These are phyloP conservation scores for Falco rusticolus DNA, from an alignment of 2,797 vertebrate genomes.

Conservation along the genomic window DNA sequence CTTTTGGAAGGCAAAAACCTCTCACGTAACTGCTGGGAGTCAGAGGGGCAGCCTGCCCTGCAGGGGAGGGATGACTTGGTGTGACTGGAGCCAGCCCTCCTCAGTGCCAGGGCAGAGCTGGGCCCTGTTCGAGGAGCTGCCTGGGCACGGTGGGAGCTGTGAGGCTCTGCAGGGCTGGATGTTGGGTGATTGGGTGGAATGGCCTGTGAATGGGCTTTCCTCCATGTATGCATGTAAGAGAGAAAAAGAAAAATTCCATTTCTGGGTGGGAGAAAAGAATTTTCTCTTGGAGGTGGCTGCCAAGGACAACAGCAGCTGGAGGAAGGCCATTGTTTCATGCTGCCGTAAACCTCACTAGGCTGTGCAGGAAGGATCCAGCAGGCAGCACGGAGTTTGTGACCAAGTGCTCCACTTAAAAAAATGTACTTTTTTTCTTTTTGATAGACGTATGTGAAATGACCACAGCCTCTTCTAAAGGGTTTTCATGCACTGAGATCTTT, in stretches of 20 bases:
- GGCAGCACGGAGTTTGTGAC: background rate
- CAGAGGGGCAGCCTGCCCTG: background rate
- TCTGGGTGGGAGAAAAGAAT: background rate
- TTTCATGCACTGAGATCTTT: background rate
- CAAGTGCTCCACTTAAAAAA: background rate
- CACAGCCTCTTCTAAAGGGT: background rate
- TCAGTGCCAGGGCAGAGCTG: accelerated
- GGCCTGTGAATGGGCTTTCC: background rate
- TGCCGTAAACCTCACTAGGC: background rate
- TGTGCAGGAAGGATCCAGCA: background rate
- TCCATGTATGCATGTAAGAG: accelerated
- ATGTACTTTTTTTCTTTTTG: background rate
- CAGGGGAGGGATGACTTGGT: accelerated
- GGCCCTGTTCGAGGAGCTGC: background rate
- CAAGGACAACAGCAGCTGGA: background rate
- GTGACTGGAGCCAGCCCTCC: background rate
- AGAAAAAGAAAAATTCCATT: background rate
- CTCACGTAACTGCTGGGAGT: accelerated
- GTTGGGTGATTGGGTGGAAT: background rate
- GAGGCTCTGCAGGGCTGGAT: background rate
- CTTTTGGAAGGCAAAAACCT: background rate
- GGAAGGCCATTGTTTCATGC: accelerated
- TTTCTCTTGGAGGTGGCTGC: background rate
- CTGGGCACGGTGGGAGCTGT: background rate
- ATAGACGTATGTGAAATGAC: background rate